Evolutionary conservation across 64 coral and sea anemone genomes (phyloP).

Genomic region (Montipora foliosa): DNA sequence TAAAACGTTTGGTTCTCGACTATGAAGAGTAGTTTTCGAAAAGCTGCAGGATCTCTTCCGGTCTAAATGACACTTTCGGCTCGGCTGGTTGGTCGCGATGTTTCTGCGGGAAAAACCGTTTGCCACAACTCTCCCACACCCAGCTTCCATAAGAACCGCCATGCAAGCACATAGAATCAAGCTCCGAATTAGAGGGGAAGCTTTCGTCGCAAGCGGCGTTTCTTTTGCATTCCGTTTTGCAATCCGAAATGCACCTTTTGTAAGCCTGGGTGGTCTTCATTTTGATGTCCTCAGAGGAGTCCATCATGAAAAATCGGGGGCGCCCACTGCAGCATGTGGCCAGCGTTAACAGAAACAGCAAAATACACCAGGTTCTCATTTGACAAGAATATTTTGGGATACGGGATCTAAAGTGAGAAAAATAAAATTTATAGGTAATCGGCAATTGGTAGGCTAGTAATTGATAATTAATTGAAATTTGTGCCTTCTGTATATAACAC

Average conservation of each 20-base stretch:
- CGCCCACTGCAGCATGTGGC: neutral
- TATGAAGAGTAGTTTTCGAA: neutral
- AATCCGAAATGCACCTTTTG: neutral
- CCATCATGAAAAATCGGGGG: neutral
- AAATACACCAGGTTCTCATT: slow-evolving; percentile 7
- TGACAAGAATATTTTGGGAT: neutral
- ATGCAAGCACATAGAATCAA: too few species aligned
- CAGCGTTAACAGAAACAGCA: neutral
- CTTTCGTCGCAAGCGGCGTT: neutral
- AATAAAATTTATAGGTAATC: neutral
- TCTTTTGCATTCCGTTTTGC: neutral
- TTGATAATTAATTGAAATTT: too few species aligned
- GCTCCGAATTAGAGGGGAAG: too few species aligned
- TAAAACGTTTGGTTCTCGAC: too few species aligned
- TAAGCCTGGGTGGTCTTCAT: neutral
- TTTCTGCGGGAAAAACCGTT: neutral
- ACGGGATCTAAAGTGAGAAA: neutral
- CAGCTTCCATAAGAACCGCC: neutral
- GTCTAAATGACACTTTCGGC: neutral
- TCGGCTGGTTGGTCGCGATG: neutral
- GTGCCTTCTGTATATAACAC: too few species aligned
- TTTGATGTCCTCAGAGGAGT: neutral
- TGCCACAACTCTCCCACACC: neutral
- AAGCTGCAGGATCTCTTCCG: neutral
- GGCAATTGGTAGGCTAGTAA: too few species aligned